Percentiles rank a stretch among this genome's conserved stretches.
phyloP scores from a whole-genome alignment of 2,888 invertebrate species.

The Agriopis leucophaearia region DNA sequence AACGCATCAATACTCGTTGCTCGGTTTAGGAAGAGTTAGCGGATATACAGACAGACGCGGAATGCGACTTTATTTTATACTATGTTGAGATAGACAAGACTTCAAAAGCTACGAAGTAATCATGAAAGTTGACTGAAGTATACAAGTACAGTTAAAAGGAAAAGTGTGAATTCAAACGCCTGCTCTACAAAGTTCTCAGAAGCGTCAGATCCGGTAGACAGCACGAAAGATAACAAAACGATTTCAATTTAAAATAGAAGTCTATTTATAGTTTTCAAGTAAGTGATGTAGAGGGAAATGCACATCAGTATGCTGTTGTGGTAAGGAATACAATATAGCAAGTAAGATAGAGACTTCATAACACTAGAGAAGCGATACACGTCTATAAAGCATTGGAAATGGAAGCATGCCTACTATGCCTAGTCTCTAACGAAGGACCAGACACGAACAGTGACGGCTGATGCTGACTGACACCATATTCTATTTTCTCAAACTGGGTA shows the following conservation, averaged over 20 bases:
- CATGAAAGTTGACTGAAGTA: neutral
- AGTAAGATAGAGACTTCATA: neutral
- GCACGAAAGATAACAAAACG: constrained; percentile 41
- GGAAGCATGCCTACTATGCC: too few relatives aligned
- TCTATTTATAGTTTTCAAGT: constrained; percentile 37
- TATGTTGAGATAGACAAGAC: too few relatives aligned
- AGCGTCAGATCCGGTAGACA: constrained; percentile 43
- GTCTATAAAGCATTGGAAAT: neutral
- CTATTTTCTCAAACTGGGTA: too few relatives aligned
- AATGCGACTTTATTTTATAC: too few relatives aligned
- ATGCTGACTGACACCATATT: neutral
- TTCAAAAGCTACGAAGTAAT: neutral
- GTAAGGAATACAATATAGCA: constrained; percentile 23
- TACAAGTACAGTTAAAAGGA: constrained; percentile 29
- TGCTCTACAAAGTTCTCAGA: constrained; percentile 42
- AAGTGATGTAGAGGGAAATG: constrained; percentile 38
- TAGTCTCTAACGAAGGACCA: too few relatives aligned
- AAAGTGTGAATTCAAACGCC: constrained; percentile 40
- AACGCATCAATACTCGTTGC: too few relatives aligned
- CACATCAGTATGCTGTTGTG: constrained; percentile 21
- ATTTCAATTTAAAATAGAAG: constrained; percentile 34
- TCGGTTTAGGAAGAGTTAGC: too few relatives aligned
- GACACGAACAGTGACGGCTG: neutral
- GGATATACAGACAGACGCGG: too few relatives aligned
- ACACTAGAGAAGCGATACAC: neutral